Base-by-base conservation (phyloP, 2,797 vertebrate genomes). In the Argya squamiceps region DNA sequence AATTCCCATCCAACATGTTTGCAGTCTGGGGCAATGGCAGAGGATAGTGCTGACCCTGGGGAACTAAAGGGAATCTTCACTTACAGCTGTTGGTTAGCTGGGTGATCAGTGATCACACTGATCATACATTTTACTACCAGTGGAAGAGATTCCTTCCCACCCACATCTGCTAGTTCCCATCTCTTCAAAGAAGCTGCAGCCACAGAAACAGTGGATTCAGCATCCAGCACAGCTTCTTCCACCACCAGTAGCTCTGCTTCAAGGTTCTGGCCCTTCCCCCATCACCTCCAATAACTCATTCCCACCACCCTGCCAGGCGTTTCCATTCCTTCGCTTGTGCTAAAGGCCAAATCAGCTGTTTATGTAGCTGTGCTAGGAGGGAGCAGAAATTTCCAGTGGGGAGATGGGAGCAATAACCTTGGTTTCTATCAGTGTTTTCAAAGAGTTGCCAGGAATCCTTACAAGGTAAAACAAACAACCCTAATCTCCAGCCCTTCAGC, bases 321-420 rank as follows among this genome's bases (percentile, higher is more conserved):
- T 95, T 89, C 92, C 6, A 0, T 46, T 92, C 89, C 74, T 87
- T 87, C 56, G 79, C 87, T 59, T 47, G 34, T 74, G 81, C 78
- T 88, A 74, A 93, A 94, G 44, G 91, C 87, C 92, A 92, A 29
- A 95, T 80, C 89, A 94, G 91, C 87, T 94, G 74, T 92, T 97
- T 95, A 63, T 60, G 64, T 95, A 91, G 87, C 96, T 94, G 91
- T 46, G 87, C 92, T 91, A 87, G 39, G 78, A 94, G 63, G 81
- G 81, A 92, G 89, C 67, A 91, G 78, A 94, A 87, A 79, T 91
- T 91, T 82, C 87, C 89, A 93, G 55, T 34, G 70, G 65, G 78
- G 44, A 94, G 75, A 91, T 94, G 68, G 44, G 47, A 95, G 91
- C 63, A 92, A 91, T 77, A 94, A 85, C 71, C 44, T 82, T 56